These are phyloP conservation scores for Callimorpha dominula DNA, from an alignment of 2,888 invertebrate species.

Conservation along the genomic window DNA sequence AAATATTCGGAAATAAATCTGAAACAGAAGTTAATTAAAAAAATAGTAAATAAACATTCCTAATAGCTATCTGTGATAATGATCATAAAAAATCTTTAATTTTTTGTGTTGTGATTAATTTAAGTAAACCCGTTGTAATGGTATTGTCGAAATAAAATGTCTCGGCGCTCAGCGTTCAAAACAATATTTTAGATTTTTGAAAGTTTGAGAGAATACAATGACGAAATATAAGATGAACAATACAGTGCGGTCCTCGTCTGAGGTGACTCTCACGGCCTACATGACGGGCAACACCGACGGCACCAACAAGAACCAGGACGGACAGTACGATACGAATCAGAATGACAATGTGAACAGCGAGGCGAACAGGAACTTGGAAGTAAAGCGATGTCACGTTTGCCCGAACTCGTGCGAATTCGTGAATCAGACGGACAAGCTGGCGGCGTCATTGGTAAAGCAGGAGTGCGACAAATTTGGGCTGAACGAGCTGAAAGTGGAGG, in stretches of 20 bases:
- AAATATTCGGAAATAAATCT: neutral
- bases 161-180: conserved; percentile 74
- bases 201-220: conserved; percentile 65
- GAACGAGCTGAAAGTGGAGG: conserved; percentile 78
- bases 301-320: conserved; percentile 58
- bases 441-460: conserved; percentile 70
- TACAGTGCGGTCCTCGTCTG: conserved; percentile 70
- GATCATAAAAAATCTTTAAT: conserved; percentile 47
- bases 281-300: conserved; percentile 70
- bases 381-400: conserved; percentile 67
- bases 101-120: conserved; percentile 56
- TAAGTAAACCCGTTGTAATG: conserved; percentile 43
- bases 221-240: conserved; percentile 87
- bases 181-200: conserved; percentile 65
- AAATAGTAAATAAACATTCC: conserved; percentile 40
- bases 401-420: conserved; percentile 71
- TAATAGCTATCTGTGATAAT: conserved; percentile 55
- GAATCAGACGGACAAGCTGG: conserved; percentile 66
- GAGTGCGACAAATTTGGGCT: conserved; percentile 73
- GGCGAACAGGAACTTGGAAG: conserved; percentile 68
- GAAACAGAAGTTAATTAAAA: neutral
- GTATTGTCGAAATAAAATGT: conserved; percentile 67
- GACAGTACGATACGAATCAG: conserved; percentile 68
- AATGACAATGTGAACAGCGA: conserved; percentile 68
- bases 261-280: conserved; percentile 82